Base-by-base conservation (phyloP, 2,797 vertebrate species). In the Discoglossus pictus region DNA sequence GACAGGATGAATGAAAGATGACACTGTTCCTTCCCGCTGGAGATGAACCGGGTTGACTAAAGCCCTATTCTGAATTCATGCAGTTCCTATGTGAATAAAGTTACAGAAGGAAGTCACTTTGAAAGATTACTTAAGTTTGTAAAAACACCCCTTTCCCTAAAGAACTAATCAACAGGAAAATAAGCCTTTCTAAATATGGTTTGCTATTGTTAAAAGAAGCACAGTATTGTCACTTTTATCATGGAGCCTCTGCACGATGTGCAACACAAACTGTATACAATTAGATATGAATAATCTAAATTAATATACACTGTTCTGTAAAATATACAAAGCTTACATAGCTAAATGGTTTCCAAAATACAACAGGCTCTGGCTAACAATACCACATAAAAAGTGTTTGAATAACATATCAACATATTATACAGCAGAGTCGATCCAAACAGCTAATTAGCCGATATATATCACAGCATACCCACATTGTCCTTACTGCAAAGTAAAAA, bases 1-100 rank as follows among this genome's bases (percentile, higher is more conserved):
- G 46, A 84, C 88, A 87, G 87, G 84, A 84, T 84, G 79, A 78
- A 75, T 65, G 77, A 81, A 79, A 75, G 79, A 81, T 83, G 85
- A 86, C 85, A 82, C 2, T 75, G 77, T 86, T 86, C 86, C 86
- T 89, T 89, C 86, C 85, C 25, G 79, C 78, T 75, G 72, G 55
- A 76, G 52, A 74, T 74, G 73, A 66, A 68, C 67, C 76, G 59
- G 65, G 65, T 72, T 68, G 54, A 69, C 80, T 50, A 68, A 67
- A 75, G 75, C 75, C 65, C 66, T 74, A 39, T 38, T 61, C 46
- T 43, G 17, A 40, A 74, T 20, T 23, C 0, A 13, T 74, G 31
- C 47, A 21, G 24, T 48, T 40, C 68, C 36, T 39, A 42, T 7
- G 52, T 58, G 58, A 36, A 66, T 62, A 74, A 58, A 76, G 48